Conservation (phyloP, 2,113 vertebrate species). For the Myocastor coypus region DNA sequence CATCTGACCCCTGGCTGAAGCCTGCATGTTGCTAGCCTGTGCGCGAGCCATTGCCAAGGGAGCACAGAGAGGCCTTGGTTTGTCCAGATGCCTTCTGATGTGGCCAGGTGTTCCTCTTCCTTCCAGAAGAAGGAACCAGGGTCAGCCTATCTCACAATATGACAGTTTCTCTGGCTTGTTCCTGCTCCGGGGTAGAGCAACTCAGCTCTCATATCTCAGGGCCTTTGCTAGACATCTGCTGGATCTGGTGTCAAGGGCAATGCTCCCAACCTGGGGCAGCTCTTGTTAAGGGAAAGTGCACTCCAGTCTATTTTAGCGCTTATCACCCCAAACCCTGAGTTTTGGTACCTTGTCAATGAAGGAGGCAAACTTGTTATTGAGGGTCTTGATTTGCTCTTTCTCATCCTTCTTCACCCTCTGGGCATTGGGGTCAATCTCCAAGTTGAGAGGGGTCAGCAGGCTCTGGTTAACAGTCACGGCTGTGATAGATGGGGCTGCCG, state of each 20-base stretch:
- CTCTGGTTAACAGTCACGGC: conserved; percentile 81
- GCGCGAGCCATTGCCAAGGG: neutral
- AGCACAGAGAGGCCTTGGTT: neutral
- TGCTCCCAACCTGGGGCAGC: neutral
- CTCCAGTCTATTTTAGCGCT: neutral
- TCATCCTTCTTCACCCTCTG: conserved; percentile 83
- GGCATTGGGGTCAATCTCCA: conserved; percentile 83
- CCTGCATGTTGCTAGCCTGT: neutral
- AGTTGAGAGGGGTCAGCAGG: conserved; percentile 79
- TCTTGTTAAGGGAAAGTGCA: conserved; percentile 22
- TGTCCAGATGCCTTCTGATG: neutral
- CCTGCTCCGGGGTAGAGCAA: neutral
- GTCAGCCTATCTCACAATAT: neutral
- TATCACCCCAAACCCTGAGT: neutral
- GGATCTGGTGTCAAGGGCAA: neutral
- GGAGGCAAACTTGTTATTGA: conserved; percentile 86
- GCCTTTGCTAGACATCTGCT: neutral
- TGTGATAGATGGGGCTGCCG: conserved; percentile 76
- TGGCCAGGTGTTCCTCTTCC: neutral
- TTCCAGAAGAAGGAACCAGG: neutral
- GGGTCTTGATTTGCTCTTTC: conserved; percentile 84
- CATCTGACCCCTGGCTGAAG: neutral
- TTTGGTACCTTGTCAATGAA: conserved; percentile 86
- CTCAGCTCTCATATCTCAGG: neutral
- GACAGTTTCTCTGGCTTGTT: neutral